These are phyloP conservation scores for Cartodere bifasciata DNA, from an alignment of 2,888 invertebrate genomes.

Conservation along the genomic window DNA sequence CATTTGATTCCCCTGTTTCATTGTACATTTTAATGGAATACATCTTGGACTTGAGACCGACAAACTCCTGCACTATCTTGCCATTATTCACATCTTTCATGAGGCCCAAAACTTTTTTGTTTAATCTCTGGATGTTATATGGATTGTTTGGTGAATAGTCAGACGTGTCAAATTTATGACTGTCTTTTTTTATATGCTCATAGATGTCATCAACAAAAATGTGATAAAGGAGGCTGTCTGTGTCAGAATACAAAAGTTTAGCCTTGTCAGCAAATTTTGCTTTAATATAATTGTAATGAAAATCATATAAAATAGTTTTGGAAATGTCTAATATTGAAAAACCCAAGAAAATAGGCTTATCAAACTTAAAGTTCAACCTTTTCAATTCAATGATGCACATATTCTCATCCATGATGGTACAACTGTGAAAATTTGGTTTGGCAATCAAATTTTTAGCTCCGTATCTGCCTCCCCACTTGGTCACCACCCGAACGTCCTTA, in stretches of 20 bases:
- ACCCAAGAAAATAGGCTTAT: conserved; percentile 8
- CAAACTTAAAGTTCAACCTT: conserved; percentile 1
- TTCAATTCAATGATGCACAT: conserved; percentile 3
- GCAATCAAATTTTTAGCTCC: conserved; percentile 2
- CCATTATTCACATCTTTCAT: conserved; percentile 2
- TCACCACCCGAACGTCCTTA: neutral
- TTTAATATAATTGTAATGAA: conserved; percentile 3
- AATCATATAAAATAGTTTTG: conserved; percentile 3
- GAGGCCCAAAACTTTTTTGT: conserved; percentile 21
- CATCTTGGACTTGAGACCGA: conserved; percentile 2
- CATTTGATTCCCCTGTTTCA: neutral
- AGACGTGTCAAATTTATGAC: conserved; percentile 8
- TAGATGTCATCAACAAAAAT: neutral
- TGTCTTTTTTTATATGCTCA: conserved; percentile 1
- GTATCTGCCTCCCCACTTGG: conserved; percentile 1
- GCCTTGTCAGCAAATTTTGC: neutral
- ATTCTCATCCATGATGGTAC: neutral
- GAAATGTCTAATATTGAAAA: conserved; percentile 6
- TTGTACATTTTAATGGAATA: neutral
- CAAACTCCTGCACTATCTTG: neutral
- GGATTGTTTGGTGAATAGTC: conserved; percentile 6
- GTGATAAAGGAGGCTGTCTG: conserved; percentile 2
- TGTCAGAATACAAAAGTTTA: neutral
- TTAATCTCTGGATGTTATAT: conserved; percentile 15
- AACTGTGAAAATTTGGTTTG: conserved; percentile 1